These are phyloP conservation scores for Podarcis raffonei DNA, from an alignment of 2,113 vertebrate genomes.

Conservation along the genomic window DNA sequence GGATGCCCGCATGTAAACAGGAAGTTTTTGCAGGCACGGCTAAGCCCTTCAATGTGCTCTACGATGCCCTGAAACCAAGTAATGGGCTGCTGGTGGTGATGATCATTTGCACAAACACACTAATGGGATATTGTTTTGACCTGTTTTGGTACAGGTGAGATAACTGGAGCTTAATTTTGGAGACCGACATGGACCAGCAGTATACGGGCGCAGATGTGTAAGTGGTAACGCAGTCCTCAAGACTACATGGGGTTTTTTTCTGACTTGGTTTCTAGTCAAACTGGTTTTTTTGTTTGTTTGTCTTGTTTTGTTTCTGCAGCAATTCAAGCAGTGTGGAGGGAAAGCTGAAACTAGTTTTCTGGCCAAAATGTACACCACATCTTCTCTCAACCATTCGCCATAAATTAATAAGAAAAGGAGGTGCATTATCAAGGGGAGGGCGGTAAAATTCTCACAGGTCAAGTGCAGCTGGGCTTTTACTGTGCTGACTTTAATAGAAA, in stretches of 20 bases:
- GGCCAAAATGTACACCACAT: too few species aligned
- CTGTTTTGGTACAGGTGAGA: not conserved
- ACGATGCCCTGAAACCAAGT: constrained; percentile 26
- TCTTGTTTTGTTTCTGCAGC: too few species aligned
- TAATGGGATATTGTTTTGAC: rapidly evolving
- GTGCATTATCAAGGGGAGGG: too few species aligned
- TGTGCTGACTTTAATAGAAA: not conserved
- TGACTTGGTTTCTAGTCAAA: not conserved
- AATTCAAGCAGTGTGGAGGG: not conserved
- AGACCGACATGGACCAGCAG: too few species aligned
- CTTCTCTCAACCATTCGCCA: too few species aligned
- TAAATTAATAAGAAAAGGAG: too few species aligned
- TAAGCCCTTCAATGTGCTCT: constrained; percentile 12
- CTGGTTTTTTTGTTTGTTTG: not conserved
- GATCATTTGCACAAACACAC: not conserved
- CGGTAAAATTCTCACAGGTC: too few species aligned
- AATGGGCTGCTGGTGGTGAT: not conserved
- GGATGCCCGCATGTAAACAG: constrained; percentile 79
- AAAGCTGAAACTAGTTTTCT: not conserved
- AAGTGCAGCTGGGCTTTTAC: too few species aligned
- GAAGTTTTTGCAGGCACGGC: constrained; percentile 69
- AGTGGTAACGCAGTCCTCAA: not conserved
- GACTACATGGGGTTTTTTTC: not conserved
- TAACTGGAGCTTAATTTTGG: not conserved
- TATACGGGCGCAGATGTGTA: not conserved